Evolutionary conservation across 1,140 invertebrate species (phyloP).

Genomic region (Euglossa dilemma): DNA sequence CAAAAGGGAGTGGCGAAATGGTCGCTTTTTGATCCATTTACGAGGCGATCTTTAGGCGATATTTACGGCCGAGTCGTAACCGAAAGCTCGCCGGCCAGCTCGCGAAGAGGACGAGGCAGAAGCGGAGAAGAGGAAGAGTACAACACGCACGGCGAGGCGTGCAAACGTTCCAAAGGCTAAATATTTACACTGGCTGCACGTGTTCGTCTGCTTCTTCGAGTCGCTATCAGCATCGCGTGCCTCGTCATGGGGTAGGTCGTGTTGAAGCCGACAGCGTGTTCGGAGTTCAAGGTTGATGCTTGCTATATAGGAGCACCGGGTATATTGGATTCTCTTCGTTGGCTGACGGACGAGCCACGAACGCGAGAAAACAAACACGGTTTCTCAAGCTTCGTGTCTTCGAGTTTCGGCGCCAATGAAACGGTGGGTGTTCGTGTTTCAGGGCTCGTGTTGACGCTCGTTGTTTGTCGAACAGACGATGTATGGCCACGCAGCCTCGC

Average conservation of each 20-base stretch:
- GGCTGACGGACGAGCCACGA: not conserved
- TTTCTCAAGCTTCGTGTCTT: not conserved
- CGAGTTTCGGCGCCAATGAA: not conserved
- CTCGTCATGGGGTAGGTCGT: slow-evolving; percentile 64
- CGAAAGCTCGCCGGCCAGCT: not conserved
- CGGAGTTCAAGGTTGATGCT: slow-evolving; percentile 58
- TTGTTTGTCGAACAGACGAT: no score
- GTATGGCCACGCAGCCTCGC: no score
- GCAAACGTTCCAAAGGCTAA: slow-evolving; percentile 56
- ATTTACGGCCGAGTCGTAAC: not conserved
- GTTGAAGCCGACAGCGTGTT: slow-evolving; percentile 48
- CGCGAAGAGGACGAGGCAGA: not conserved
- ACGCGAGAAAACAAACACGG: not conserved
- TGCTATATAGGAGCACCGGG: not conserved
- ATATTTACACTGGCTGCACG: slow-evolving; percentile 64
- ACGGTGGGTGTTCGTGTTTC: not conserved
- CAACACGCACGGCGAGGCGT: slow-evolving; percentile 3
- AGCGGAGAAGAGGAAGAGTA: slow-evolving; percentile 6
- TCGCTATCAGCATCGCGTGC: slow-evolving; percentile 58
- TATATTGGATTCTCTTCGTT: slow-evolving; percentile 4
- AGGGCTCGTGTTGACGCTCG: no score
- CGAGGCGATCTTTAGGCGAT: not conserved
- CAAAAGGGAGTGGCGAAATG: not conserved
- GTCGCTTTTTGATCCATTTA: not conserved
- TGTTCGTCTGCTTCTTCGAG: slow-evolving; percentile 49